Evolutionary conservation across 2,797 vertebrate genomes (phyloP), one percentile per base, ranked within the genome.

Genomic region (Phylloscopus collybita): DNA sequence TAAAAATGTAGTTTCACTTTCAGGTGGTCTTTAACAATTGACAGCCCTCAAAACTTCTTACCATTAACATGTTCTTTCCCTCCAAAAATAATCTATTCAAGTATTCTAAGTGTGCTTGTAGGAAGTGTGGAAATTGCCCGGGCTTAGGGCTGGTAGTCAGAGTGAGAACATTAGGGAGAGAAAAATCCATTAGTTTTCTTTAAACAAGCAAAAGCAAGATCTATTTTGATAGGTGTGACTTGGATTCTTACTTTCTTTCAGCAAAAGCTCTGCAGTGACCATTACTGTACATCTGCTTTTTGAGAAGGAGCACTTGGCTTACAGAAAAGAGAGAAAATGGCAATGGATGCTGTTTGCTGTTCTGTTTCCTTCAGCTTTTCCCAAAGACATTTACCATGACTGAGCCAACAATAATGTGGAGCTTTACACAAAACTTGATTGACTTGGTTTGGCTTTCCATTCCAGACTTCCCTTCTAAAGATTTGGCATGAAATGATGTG

Each of bases 21-120:
- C 53, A 64, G 45, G 26, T 87, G n/a, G 10, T 53, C 51, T 71
- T 30, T 30, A 49, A 25, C 8, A 12, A 20, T 34, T 73, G 34
- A 7, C 23, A 50, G 60, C 53, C 45, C 21, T 74, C 61, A 16
- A 3, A 8, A 57, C 29, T 65, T 80, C 57, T 67, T 69, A n/a
- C 32, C 23, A 6, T 40, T 44, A 42, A 21, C 0, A 0, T 26
- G 9, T 32, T 38, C 13, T 64, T 89, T 73, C 22, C 53, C 34
- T 74, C 23, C 26, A 59, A 23, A 54, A 57, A 11, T 5, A 60
- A 60, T 73, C 40, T 54, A 19, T 62, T 44, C 6, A 57, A 26
- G 40, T 50, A 6, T 69, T 74, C 7, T 40, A 69, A 11, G 16
- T 74, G n/a, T 29, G 34, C 69, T 32, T 57, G 20, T 23, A 45